phyloP scores from a whole-genome alignment of 2,113 vertebrate genomes.

The Columba livia region DNA sequence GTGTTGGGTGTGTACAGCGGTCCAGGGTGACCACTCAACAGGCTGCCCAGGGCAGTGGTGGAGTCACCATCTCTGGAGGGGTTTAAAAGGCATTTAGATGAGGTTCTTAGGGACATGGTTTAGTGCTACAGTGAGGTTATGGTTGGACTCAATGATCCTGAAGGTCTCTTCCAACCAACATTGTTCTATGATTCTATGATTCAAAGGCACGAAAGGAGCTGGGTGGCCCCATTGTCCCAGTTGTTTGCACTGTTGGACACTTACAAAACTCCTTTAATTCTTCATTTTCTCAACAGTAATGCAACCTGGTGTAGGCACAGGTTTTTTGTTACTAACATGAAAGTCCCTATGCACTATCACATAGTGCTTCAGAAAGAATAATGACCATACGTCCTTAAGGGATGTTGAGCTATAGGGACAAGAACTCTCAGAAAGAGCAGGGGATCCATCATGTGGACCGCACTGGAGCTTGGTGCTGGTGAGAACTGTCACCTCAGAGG shows the following conservation, averaged over 20 bases:
- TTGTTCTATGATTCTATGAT: too few relatives aligned
- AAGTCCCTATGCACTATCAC: neutral
- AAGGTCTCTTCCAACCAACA: too few relatives aligned
- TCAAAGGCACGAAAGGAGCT: neutral
- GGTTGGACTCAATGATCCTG: too few relatives aligned
- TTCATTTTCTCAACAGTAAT: neutral
- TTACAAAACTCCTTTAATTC: neutral
- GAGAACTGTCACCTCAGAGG: neutral
- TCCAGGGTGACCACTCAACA: neutral
- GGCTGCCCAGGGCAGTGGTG: too few relatives aligned
- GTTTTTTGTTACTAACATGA: neutral
- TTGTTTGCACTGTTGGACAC: neutral
- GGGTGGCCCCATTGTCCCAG: fast-evolving
- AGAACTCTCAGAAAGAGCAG: neutral
- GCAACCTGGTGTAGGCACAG: neutral
- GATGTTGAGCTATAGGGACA: neutral
- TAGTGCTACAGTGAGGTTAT: too few relatives aligned
- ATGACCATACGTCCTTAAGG: neutral
- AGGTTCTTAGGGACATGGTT: too few relatives aligned
- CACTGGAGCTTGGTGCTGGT: fast-evolving
- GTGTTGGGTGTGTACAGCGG: neutral
- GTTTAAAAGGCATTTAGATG: too few relatives aligned
- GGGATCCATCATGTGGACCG: neutral
- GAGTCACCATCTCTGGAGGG: too few relatives aligned
- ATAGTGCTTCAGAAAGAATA: neutral